Evolutionary conservation across 2,888 invertebrate genomes (phyloP), one percentile per base, ranked within the genome.

Genomic region (Diabrotica balteata): DNA sequence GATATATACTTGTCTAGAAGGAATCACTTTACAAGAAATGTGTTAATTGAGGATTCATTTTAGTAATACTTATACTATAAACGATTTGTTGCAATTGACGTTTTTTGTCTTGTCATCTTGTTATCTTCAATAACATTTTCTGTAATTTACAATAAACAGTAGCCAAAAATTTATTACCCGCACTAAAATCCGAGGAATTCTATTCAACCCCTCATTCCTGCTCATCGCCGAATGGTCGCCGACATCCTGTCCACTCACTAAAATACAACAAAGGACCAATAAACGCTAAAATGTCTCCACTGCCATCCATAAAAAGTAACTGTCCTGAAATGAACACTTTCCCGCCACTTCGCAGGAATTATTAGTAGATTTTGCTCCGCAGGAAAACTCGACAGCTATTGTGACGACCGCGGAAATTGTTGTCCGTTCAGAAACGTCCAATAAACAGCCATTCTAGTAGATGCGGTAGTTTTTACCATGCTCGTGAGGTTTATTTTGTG

Each of bases 291-390:
- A 75, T 79, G 79, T 77, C 79, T 76, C 75, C 74, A 77, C 72
- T 74, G 78, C 74, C 72, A 72, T 73, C 75, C 78, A 77, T 79
- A 80, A 80, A 81, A 80, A 79, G 77, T 77, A 77, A 78, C 77
- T 75, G 75, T 70, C 66, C 69, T 65, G 70, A 76, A 77, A 78
- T 78, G 74, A 75, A 77, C 76, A 75, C 73, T 76, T 74, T 72
- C 71, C 70, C 71, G 68, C 66, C 72, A 72, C 73, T 76, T 70
- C 59, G 71, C 63, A 53, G 70, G 75, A 76, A 77, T 77, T 77
- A 77, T 77, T 75, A 71, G 76, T 74, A 72, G 74, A 76, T 68
- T 69, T 65, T 66, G 61, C 57, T 60, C 59, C 46, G 66, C 46
- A 51, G 50, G 59, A 53, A 59, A 63, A 32, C 32, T 32, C 32